phyloP scores from a whole-genome alignment of 2,797 vertebrate species.

The Tokudaia muenninki region DNA sequence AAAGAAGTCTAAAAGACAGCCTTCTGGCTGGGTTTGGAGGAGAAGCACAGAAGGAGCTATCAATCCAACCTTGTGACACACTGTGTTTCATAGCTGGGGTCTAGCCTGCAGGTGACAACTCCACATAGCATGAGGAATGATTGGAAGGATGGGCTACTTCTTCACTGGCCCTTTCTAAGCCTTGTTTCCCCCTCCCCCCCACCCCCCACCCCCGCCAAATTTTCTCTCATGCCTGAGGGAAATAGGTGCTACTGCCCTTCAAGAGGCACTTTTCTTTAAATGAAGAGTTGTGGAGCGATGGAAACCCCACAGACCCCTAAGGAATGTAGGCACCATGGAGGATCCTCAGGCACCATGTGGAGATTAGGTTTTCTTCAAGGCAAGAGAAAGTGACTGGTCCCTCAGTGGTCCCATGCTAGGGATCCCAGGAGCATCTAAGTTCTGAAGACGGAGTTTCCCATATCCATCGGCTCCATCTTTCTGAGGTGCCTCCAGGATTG shows the following conservation, averaged over 20 bases:
- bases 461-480: fast-evolving
- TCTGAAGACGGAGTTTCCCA: not conserved
- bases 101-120: not conserved
- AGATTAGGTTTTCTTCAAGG: not conserved
- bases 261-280: not conserved
- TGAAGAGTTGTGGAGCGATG: not conserved
- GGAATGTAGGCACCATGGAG: not conserved
- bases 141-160: fast-evolving
- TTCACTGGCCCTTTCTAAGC: not conserved
- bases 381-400: not conserved
- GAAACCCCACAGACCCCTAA: not conserved
- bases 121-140: not conserved
- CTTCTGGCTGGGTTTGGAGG: not conserved
- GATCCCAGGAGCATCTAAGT: fast-evolving
- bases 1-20: not conserved
- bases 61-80: not conserved
- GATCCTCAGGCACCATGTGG: not conserved
- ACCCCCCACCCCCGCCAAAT: no score
- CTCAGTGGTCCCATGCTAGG: fast-evolving
- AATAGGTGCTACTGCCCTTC: not conserved
- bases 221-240: no score
- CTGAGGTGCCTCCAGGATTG: not conserved
- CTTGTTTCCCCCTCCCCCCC: not conserved
- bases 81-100: not conserved
- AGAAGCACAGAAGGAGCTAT: not conserved